Conservation (phyloP, 2,113 vertebrate genomes). For the Excalfactoria chinensis region DNA sequence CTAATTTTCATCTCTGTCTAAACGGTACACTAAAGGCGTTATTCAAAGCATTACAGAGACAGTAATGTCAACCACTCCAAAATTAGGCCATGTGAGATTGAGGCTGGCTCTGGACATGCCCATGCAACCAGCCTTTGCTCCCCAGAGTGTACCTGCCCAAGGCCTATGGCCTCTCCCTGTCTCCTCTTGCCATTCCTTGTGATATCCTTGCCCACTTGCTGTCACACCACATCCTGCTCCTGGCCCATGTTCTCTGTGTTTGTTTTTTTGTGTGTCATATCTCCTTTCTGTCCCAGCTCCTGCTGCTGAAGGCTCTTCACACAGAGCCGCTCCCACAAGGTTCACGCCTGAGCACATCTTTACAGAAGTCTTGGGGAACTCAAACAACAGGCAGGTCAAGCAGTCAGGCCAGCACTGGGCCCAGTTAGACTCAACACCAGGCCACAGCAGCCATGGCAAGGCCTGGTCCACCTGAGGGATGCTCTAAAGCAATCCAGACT, state of each 20-base stretch:
- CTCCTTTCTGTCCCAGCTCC: neutral
- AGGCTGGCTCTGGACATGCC: neutral
- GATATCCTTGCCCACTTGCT: neutral
- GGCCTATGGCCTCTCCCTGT: neutral
- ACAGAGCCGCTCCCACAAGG: neutral
- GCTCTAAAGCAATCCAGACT: neutral
- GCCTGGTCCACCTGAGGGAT: neutral
- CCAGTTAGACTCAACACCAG: neutral
- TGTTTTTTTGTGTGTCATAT: neutral
- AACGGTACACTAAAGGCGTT: neutral
- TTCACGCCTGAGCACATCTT: accelerated
- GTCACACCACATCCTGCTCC: neutral
- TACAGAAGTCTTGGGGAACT: neutral
- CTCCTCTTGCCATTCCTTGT: neutral
- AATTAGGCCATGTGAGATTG: neutral
- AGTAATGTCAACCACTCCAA: accelerated
- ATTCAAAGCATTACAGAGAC: neutral
- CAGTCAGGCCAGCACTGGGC: neutral
- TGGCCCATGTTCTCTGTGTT: neutral
- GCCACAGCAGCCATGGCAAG: neutral
- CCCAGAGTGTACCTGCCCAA: accelerated
- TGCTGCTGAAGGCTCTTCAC: neutral
- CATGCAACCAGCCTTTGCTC: accelerated
- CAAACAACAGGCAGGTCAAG: neutral
- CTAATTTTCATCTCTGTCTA: constrained; percentile 12